Percentiles rank a stretch among this genome's conserved stretches.
Conservation (phyloP, 2,797 vertebrate species). For the Harpagifer antarcticus region DNA sequence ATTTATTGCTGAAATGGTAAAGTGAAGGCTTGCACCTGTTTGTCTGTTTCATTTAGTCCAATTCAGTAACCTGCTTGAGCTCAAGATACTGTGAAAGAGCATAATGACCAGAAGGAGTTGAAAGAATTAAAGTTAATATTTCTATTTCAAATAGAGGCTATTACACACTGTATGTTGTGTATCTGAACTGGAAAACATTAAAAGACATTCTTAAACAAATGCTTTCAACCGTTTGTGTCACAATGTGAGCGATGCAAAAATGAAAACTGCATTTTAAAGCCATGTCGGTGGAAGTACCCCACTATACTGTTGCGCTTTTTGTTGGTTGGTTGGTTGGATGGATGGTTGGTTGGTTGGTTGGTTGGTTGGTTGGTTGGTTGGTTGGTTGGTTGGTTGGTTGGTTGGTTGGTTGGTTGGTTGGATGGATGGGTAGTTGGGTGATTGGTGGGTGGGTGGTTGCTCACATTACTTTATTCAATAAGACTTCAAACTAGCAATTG, state of each 20-base stretch:
- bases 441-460: too few relatives aligned
- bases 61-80: constrained; percentile 83
- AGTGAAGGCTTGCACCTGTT: constrained; percentile 87
- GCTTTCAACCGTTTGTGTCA: constrained; percentile 39
- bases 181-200: constrained; percentile 89
- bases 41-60: constrained; percentile 85
- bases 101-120: constrained; percentile 78
- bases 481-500: too few relatives aligned
- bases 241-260: not conserved
- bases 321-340: too few relatives aligned
- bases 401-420: too few relatives aligned
- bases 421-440: too few relatives aligned
- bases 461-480: too few relatives aligned
- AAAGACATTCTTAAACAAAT: constrained; percentile 87
- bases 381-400: not conserved
- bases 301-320: too few relatives aligned
- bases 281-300: constrained; percentile 9
- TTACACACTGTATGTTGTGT: constrained; percentile 91
- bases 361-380: too few relatives aligned
- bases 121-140: constrained; percentile 85
- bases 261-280: not conserved
- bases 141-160: constrained; percentile 91
- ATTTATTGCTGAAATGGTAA: constrained; percentile 71
- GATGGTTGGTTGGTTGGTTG: too few relatives aligned
- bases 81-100: constrained; percentile 80